phyloP scores from a whole-genome alignment of 2,888 invertebrate genomes.

The Nemoura dubitans region DNA sequence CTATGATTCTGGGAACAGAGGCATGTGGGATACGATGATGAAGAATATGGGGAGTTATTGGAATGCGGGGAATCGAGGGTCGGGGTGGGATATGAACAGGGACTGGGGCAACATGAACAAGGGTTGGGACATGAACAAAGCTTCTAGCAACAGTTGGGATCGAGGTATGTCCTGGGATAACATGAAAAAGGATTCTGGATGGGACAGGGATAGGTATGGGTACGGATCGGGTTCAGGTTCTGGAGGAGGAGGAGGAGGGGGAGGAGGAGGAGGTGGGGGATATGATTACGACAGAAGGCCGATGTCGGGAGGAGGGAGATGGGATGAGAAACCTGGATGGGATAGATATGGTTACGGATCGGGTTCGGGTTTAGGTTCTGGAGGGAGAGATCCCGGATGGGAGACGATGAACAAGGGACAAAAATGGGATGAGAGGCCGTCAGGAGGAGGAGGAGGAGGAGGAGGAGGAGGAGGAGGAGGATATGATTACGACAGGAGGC shows the following conservation, averaged over 20 bases:
- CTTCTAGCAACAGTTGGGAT: constrained; percentile 32
- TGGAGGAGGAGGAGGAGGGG: background rate
- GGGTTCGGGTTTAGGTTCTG: constrained; percentile 9
- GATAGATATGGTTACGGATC: background rate
- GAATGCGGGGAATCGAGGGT: background rate
- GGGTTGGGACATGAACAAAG: constrained; percentile 21
- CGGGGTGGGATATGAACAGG: background rate
- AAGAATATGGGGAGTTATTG: background rate
- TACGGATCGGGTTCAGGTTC: no score
- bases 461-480: background rate
- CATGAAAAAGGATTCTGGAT: background rate
- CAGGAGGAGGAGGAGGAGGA: background rate
- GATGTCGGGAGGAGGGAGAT: background rate
- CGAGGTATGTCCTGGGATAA: constrained; percentile 10
- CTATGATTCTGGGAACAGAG: background rate
- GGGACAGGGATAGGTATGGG: background rate
- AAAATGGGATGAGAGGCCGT: background rate
- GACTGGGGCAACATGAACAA: constrained; percentile 10
- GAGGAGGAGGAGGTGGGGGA: no score
- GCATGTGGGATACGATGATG: constrained; percentile 38
- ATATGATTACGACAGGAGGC: background rate
- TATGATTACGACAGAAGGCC: background rate
- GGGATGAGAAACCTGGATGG: no score
- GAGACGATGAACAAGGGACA: constrained; percentile 25
- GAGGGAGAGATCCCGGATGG: background rate